phyloP scores from a whole-genome alignment of 2,888 invertebrate genomes.

The Euphydryas editha region DNA sequence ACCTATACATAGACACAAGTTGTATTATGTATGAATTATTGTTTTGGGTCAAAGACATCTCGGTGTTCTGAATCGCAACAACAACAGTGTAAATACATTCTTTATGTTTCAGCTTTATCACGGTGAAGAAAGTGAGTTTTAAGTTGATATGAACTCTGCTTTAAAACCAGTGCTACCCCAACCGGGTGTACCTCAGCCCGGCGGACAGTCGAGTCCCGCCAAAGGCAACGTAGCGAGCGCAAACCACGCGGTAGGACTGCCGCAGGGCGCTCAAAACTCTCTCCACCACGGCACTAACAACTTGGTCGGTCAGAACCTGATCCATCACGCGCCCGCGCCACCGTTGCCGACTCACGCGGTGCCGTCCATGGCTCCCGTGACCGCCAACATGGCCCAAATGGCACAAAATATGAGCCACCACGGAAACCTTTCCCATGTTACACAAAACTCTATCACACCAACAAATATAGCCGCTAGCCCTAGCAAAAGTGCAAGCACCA shows the following conservation, averaged over 20 bases:
- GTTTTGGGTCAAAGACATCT: slow-evolving; percentile 80
- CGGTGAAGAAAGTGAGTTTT: slow-evolving; percentile 52
- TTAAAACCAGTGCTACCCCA: slow-evolving; percentile 84
- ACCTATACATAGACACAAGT: slow-evolving; percentile 57
- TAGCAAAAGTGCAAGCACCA: slow-evolving; percentile 63
- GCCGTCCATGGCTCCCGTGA: slow-evolving; percentile 78
- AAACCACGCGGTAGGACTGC: slow-evolving; percentile 71
- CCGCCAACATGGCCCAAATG: slow-evolving; percentile 81
- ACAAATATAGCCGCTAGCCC: slow-evolving; percentile 64
- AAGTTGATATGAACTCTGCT: slow-evolving; percentile 84
- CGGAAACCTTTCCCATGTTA: slow-evolving; percentile 75
- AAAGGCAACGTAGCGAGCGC: slow-evolving; percentile 75
- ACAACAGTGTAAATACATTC: slow-evolving; percentile 62
- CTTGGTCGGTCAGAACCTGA: slow-evolving; percentile 71
- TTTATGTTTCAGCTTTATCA: slow-evolving; percentile 73
- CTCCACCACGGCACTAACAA: slow-evolving; percentile 64
- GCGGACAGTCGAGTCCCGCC: slow-evolving; percentile 72
- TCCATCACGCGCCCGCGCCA: slow-evolving; percentile 64
- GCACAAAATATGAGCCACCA: slow-evolving; percentile 82
- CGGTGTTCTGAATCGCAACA: slow-evolving; percentile 63
- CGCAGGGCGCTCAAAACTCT: slow-evolving; percentile 73
- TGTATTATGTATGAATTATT: slow-evolving; percentile 75
- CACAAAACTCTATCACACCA: slow-evolving; percentile 68
- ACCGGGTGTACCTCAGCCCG: slow-evolving; percentile 75
- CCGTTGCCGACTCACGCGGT: slow-evolving; percentile 64